Evolutionary conservation across 2,888 invertebrate genomes (phyloP), one percentile per base, ranked within the genome.

Genomic region (Cryptocephalus moraei): DNA sequence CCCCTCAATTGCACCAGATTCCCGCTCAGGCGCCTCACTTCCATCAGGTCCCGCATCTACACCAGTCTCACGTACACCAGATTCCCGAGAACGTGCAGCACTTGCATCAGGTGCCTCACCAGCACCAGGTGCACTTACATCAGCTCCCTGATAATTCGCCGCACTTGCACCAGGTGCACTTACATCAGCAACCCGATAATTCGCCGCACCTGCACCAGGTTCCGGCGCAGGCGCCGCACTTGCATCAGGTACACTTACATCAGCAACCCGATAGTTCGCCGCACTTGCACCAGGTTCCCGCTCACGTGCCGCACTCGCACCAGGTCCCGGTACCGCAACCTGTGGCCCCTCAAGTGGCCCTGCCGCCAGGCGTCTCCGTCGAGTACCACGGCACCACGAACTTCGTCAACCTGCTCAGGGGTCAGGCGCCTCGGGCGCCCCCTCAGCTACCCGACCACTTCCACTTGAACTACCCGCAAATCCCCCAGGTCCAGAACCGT

Each of bases 301-400:
- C 43, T 8, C 39, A 11, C 0, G 32, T 1, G 12, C 39, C 10
- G 46, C 49, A 13, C 9, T 22, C 31, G 4, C 32, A 31, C 31
- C 42, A 42, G 32, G 36, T 36, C 12, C 36, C 36, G 11, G 39
- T 4, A 12, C 43, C 39, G 32, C 45, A 34, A 38, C 31, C 11
- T 38, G 39, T 41, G 43, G 22, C 41, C 40, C 51, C 49, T 32
- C 49, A 54, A 41, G 41, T 47, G 13, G 41, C 38, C 8, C 41
- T 45, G 10, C 51, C 50, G 8, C 48, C 50, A 4, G 55, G 50
- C n/a, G 48, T 53, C 3, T 49, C 49, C 41, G 52, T 58, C 9
- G 56, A 59, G 44, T 60, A 56, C 41, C 60, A 58, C 9, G 58
- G 56, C 13, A 49, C 47, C 3, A 51, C 53, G 36, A 53, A 55